These are phyloP conservation scores for Papilio helenus DNA, from an alignment of 1,140 invertebrate species.

Conservation along the genomic window DNA sequence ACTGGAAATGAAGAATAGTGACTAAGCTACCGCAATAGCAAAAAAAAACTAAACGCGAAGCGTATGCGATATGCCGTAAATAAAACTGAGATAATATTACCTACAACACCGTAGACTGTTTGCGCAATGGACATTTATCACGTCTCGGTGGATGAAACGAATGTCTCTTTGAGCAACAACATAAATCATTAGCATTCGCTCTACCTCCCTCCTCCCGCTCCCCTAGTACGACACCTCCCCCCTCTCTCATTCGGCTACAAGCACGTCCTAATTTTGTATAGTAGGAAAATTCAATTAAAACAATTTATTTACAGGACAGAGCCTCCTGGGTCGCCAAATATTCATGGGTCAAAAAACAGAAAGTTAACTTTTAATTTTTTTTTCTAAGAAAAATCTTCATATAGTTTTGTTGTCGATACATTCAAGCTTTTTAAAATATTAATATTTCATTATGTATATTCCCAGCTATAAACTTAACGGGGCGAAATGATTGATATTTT, in stretches of 20 bases:
- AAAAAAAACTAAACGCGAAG: background rate
- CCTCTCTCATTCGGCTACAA: slow-evolving; percentile 54
- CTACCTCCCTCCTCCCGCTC: slow-evolving; percentile 40
- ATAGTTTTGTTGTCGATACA: background rate
- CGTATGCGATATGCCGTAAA: slow-evolving; percentile 19
- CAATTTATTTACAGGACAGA: slow-evolving; percentile 6
- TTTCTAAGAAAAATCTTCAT: background rate
- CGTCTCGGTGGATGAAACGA: slow-evolving; percentile 58
- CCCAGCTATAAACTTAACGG: too few species aligned
- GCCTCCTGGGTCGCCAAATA: background rate
- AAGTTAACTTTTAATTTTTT: background rate
- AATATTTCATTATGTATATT: too few species aligned
- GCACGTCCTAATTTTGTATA: slow-evolving; percentile 22
- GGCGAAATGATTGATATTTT: too few species aligned
- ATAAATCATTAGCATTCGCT: slow-evolving; percentile 66
- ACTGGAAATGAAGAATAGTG: background rate
- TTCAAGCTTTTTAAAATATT: too few species aligned
- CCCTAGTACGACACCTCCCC: slow-evolving; percentile 31
- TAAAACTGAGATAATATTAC: slow-evolving; percentile 28
- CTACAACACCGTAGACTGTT: slow-evolving; percentile 39
- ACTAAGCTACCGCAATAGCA: background rate
- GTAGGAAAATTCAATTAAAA: slow-evolving; percentile 11
- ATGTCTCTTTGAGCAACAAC: slow-evolving; percentile 60
- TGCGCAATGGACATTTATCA: slow-evolving; percentile 68
- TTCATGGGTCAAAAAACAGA: background rate